Conservation (phyloP, 2,797 vertebrate genomes). For the Acanthurus tractus region DNA sequence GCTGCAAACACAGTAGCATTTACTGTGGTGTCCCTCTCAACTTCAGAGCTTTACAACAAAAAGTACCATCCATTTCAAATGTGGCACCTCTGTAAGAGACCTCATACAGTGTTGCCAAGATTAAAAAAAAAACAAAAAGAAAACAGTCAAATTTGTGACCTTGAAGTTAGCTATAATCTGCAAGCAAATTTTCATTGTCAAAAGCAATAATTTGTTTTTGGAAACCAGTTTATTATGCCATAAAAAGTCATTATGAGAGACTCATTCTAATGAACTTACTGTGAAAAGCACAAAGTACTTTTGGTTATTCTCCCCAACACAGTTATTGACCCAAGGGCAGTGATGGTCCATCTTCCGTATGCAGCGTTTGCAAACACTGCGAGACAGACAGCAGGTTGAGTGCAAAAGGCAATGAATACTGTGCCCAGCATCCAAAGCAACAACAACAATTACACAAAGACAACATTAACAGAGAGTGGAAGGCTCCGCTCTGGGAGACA, state of each 20-base stretch:
- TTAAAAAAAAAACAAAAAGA: background rate
- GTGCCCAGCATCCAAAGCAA: background rate
- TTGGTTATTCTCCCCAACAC: conserved; percentile 98
- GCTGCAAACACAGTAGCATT: background rate
- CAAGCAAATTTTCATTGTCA: background rate
- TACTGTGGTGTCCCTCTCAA: background rate
- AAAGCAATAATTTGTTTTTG: background rate
- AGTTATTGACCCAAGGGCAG: conserved; percentile 99
- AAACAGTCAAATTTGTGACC: background rate
- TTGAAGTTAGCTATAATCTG: background rate
- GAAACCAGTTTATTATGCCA: background rate
- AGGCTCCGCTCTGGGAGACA: too few relatives aligned
- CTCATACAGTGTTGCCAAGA: background rate
- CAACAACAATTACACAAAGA: background rate
- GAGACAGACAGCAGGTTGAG: conserved; percentile 3
- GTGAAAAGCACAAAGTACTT: conserved; percentile 99
- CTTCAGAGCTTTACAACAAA: background rate
- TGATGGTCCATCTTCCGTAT: conserved; percentile 99
- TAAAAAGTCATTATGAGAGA: background rate
- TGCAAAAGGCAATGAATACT: background rate
- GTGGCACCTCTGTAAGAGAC: background rate
- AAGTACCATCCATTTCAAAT: background rate
- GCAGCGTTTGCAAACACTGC: conserved; percentile 97
- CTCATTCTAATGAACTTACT: conserved; percentile 85
- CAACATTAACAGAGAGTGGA: background rate